Evolutionary conservation across 2,888 invertebrate species (phyloP).

Genomic region (Lasioglossum lativentre): DNA sequence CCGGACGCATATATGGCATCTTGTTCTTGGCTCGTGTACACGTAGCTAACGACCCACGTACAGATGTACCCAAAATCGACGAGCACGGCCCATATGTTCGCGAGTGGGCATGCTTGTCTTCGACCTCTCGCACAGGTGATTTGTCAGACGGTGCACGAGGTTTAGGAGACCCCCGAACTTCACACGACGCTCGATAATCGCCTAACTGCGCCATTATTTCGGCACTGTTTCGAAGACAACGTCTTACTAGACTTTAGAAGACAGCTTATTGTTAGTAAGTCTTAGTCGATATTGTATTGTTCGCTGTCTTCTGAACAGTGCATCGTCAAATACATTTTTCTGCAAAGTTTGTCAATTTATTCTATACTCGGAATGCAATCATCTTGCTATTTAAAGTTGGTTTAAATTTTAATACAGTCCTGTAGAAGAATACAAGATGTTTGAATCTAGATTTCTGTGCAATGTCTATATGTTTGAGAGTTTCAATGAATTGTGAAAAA

Average conservation of each 20-base stretch:
- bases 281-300: background rate
- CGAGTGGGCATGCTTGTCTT: slow-evolving; percentile 41
- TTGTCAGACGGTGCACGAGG: slow-evolving; percentile 20
- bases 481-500: no score
- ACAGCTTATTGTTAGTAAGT: background rate
- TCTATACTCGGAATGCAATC: no score
- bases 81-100: slow-evolving; percentile 37
- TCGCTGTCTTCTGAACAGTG: background rate
- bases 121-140: slow-evolving; percentile 24
- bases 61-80: slow-evolving; percentile 67
- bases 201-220: background rate
- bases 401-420: background rate
- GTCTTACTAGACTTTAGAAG: background rate
- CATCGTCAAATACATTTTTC: background rate
- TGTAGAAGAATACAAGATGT: no score
- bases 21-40: slow-evolving; percentile 70
- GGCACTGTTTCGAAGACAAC: background rate
- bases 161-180: slow-evolving; percentile 1
- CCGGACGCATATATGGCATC: slow-evolving; percentile 74
- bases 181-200: background rate
- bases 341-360: background rate
- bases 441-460: no score
- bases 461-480: no score
- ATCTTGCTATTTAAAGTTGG: background rate
- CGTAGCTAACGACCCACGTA: slow-evolving; percentile 75